phyloP scores from a whole-genome alignment of 2,888 invertebrate species.

The Nemapogon koenigi region DNA sequence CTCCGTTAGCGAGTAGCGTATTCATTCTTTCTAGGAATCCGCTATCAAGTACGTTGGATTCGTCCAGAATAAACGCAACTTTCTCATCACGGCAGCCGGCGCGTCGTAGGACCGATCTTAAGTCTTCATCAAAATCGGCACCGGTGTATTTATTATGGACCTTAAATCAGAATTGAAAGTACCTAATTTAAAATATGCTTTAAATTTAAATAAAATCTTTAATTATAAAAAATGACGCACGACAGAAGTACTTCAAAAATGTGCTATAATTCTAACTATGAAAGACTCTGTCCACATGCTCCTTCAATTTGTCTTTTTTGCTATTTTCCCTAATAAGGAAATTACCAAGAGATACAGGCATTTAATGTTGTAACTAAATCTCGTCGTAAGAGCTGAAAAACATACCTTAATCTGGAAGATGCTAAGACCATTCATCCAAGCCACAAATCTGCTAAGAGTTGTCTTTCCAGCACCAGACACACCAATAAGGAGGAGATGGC shows the following conservation, averaged over 20 bases:
- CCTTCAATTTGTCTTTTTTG: too few species aligned
- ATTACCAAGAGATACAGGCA: too few species aligned
- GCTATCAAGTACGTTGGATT: slow-evolving; percentile 98
- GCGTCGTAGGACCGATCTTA: slow-evolving; percentile 85
- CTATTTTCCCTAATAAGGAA: too few species aligned
- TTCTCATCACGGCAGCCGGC: slow-evolving; percentile 96
- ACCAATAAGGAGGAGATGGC: slow-evolving; percentile 96
- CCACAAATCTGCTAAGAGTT: slow-evolving; percentile 97
- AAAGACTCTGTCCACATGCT: too few species aligned
- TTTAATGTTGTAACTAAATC: too few species aligned
- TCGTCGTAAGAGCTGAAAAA: background rate
- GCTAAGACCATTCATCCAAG: slow-evolving; percentile 99
- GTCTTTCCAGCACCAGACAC: slow-evolving; percentile 99
- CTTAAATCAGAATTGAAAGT: too few species aligned
- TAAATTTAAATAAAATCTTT: too few species aligned
- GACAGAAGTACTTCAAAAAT: too few species aligned
- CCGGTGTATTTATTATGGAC: slow-evolving; percentile 99
- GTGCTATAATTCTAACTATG: too few species aligned
- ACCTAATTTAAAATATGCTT: too few species aligned
- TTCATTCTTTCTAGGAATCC: slow-evolving; percentile 99
- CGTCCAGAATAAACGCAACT: slow-evolving; percentile 98
- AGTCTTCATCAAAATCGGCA: slow-evolving; percentile 98
- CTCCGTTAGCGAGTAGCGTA: slow-evolving; percentile 97
- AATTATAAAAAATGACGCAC: too few species aligned
- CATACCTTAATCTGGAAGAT: slow-evolving; percentile 97